Base-by-base conservation (phyloP, 2,797 vertebrate genomes). In the Parotocinclus haroldoi region DNA sequence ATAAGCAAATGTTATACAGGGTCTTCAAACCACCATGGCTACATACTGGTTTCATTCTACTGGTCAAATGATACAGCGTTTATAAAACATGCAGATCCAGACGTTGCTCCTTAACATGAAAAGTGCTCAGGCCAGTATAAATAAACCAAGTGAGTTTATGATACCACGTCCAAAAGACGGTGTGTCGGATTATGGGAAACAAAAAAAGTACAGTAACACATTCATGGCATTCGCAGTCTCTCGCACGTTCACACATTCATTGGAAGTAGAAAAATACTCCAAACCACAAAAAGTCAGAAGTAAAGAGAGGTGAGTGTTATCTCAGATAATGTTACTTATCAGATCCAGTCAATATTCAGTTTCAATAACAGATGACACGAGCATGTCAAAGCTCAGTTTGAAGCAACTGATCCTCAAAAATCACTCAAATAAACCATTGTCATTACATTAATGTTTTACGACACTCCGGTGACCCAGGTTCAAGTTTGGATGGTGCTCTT, bases 101-200 rank as follows among this genome's bases (percentile, higher is more conserved):
- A 92, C 91, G 89, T 82, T 81, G 84, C 89, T 87, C 89, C 90
- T 91, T 92, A 90, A 90, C 89, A 90, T 90, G 91, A 83, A 88
- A 91, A 89, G 91, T 92, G 90, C 91, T 86, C 83, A 86, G 90
- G 87, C 88, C 91, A 88, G 90, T 89, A 92, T 92, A 94, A 92
- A 93, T 92, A 92, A 90, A 88, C 87, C 84, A 84, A 81, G 86
- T 87, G 85, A 87, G 89, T 87, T 83, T 90, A 94, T 88, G 91
- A 88, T 75, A 85, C 68, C 89, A 88, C 90, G 90, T 86, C 85
- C 90, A 89, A 85, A 27, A 88, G 87, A 89, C 86, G 84, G 85
- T 89, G 82, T 87, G 86, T 87, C 2, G 27, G 27, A 79, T 87
- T 79, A 81, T 87, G 74, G 81, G 87, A 88, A 88, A 88, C 87